phyloP scores from a whole-genome alignment of 2,888 invertebrate genomes.

The Drosophila merina region DNA sequence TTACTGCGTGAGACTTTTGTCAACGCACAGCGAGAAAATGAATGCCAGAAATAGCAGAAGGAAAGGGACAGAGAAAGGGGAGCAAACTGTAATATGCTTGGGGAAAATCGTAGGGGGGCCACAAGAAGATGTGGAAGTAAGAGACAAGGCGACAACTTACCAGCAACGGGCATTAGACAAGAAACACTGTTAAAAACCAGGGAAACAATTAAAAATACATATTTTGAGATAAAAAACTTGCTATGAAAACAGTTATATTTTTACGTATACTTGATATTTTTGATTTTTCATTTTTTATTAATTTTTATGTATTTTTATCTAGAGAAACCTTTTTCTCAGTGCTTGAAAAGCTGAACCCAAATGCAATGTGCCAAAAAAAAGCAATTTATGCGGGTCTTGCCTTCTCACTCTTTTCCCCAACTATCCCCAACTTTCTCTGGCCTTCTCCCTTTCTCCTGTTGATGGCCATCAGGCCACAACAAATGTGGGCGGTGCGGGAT shows the following conservation, averaged over 20 bases:
- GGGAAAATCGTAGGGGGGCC: neutral
- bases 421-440: constrained; percentile 2
- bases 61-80: neutral
- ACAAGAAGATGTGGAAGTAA: neutral
- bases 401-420: neutral
- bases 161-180: constrained; percentile 20
- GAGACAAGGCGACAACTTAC: constrained; percentile 2
- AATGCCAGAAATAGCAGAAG: constrained; percentile 58
- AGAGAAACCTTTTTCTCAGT: constrained; percentile 4
- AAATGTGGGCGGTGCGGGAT: constrained; percentile 34
- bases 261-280: neutral
- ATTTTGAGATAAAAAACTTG: neutral
- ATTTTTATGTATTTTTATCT: too few species aligned
- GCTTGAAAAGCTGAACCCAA: neutral
- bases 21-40: constrained; percentile 69
- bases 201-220: neutral
- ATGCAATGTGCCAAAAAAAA: constrained; percentile 26
- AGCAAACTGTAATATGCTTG: neutral
- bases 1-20: constrained; percentile 73
- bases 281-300: neutral
- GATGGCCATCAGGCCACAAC: constrained; percentile 48
- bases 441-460: constrained; percentile 27
- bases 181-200: neutral
- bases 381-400: constrained; percentile 47
- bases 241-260: too few species aligned